phyloP scores from a whole-genome alignment of 2,797 vertebrate species.

The Alcedo quadribrachys region DNA sequence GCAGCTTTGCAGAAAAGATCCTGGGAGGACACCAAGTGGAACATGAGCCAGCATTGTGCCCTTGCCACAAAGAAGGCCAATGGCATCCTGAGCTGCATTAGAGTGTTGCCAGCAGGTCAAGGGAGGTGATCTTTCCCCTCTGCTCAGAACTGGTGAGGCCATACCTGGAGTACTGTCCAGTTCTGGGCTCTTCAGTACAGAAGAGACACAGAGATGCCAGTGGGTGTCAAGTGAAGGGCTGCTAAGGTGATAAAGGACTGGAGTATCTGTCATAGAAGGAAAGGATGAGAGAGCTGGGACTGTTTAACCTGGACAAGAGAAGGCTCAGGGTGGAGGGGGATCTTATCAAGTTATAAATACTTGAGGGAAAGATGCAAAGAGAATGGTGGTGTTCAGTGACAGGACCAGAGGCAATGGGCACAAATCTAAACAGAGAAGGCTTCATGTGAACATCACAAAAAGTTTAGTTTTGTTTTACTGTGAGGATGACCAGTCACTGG shows the following conservation, averaged over 20 bases:
- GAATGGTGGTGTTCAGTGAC: background rate
- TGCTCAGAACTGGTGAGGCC: background rate
- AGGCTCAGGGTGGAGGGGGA: background rate
- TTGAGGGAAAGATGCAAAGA: background rate
- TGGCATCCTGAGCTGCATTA: fast-evolving
- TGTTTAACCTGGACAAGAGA: background rate
- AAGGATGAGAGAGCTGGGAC: background rate
- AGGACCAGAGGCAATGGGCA: background rate
- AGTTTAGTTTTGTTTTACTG: no score
- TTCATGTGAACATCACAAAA: background rate
- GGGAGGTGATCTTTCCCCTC: background rate
- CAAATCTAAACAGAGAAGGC: background rate
- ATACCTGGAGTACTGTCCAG: background rate
- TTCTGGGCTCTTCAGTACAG: background rate
- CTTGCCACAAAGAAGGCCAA: fast-evolving
- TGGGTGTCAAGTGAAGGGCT: background rate
- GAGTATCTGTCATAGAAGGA: background rate
- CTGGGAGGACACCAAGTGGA: background rate
- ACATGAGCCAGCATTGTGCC: background rate
- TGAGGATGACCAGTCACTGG: background rate
- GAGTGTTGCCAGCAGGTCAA: background rate
- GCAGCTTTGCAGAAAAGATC: background rate
- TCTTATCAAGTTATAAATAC: background rate
- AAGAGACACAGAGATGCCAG: background rate
- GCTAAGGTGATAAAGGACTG: background rate